Conservation (phyloP, 2,797 vertebrate species). For the Spea hammondii region DNA sequence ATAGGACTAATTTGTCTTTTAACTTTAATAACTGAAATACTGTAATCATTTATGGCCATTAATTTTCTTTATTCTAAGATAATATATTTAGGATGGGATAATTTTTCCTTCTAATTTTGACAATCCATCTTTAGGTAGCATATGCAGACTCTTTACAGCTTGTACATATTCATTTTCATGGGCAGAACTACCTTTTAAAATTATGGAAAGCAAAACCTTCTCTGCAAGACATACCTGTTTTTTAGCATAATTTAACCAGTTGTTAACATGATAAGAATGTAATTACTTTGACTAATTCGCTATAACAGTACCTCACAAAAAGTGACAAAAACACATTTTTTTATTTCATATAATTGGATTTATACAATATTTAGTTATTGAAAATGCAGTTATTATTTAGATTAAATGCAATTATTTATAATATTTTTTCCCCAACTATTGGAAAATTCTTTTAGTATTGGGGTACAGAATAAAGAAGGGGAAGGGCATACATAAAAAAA, state of each 20-base stretch:
- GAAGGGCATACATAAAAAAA: too few species aligned
- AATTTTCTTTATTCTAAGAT: constrained; percentile 48
- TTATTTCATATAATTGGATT: too few species aligned
- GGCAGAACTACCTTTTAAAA: constrained; percentile 22
- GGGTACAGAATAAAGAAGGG: too few species aligned
- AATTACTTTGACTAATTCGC: too few species aligned
- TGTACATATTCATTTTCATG: constrained; percentile 37
- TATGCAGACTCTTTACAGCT: constrained; percentile 32
- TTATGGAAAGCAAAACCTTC: constrained; percentile 23
- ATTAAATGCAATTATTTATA: too few species aligned
- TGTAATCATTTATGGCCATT: constrained; percentile 43
- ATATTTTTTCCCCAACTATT: too few species aligned
- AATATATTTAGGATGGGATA: constrained; percentile 51
- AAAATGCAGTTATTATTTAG: too few species aligned
- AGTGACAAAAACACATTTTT: too few species aligned
- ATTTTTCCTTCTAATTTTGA: constrained; percentile 49
- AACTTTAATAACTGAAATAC: constrained; percentile 47
- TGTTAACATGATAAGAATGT: neutral
- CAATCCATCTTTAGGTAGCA: constrained; percentile 46
- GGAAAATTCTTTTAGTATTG: too few species aligned
- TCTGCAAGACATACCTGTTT: constrained; percentile 17
- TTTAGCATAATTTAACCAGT: neutral
- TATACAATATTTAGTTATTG: too few species aligned
- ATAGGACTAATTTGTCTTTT: constrained; percentile 47
- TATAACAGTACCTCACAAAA: too few species aligned